Base-by-base conservation (phyloP, 2,797 vertebrate genomes). In the Syngnathus rostellatus region DNA sequence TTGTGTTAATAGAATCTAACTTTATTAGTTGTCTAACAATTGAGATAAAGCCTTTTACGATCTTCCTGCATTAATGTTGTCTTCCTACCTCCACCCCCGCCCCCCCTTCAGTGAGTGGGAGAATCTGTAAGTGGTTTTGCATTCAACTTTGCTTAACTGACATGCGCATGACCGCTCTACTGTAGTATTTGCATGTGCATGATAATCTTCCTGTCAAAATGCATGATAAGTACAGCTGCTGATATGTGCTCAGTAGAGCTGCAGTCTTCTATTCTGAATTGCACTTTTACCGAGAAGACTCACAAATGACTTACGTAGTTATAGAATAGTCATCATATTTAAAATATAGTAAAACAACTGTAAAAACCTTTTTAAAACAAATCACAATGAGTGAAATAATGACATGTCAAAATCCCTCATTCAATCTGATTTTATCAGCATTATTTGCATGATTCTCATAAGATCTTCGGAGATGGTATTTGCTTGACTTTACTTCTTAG, bases 21-120 rank as follows among this genome's bases (percentile, higher is more conserved):
- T 43, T 40, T 2, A 31, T 31, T 31, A 31, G n/a, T 4, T 17
- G 43, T 51, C 43, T 31, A 37, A 75, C 62, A 48, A 38, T 25
- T 12, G 3, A 41, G 41, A 53, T 5, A 1, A 46, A 6, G 16
- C 48, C 5, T 4, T 6, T 5, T 65, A 16, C 10, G 10, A 12
- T 37, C 2, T 50, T 38, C 38, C 58, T 53, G 2, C 23, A 8
- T 67, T 77, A 67, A 83, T 67, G 16, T 70, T 67, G 50, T 81
- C 72, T 71, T 74, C 81, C 70, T 90, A 85, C 90, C 68, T 68
- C 21, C 12, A 2, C 69, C 70, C n/a, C 2, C 17, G 68, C 31
- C 70, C 21, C 81, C 81, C 75, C 53, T 86, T 53, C 83, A 98
- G 96, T 81, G 95, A 98, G 84, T 98, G 95, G 95, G 96, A 90